phyloP scores from a whole-genome alignment of 1,140 invertebrate genomes.

The Drosophila oshimai region DNA sequence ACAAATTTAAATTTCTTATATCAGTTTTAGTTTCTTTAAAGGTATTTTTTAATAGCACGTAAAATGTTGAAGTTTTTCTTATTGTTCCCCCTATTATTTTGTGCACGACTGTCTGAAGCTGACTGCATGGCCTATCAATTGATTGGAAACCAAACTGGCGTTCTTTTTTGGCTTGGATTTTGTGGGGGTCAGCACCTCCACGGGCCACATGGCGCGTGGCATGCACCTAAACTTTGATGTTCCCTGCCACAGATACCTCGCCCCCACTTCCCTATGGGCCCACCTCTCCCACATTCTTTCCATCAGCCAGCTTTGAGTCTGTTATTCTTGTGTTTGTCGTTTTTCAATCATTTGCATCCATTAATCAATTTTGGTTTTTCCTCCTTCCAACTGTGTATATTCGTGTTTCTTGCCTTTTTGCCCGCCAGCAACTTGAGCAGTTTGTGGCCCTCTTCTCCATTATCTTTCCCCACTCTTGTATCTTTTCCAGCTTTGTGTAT shows the following conservation, averaged over 20 bases:
- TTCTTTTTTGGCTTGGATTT: constrained; percentile 30
- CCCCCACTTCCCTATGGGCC: neutral
- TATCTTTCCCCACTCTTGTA: constrained; percentile 38
- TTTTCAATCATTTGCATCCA: constrained; percentile 78
- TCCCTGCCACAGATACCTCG: constrained; percentile 5
- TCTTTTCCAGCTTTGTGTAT: constrained; percentile 51
- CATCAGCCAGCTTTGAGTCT: constrained; percentile 15
- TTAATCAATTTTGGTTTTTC: constrained; percentile 71
- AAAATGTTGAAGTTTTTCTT: too few relatives aligned
- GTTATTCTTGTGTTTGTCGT: constrained; percentile 46
- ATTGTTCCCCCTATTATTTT: neutral
- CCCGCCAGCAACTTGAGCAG: constrained; percentile 8
- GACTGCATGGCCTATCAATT: constrained; percentile 45
- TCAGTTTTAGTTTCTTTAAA: too few relatives aligned
- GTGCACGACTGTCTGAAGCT: constrained; percentile 8
- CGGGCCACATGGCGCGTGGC: constrained; percentile 59
- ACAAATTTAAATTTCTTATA: too few relatives aligned
- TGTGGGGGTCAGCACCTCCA: constrained; percentile 64
- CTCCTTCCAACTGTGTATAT: neutral
- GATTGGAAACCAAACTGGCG: constrained; percentile 64
- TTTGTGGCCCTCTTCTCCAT: constrained; percentile 9
- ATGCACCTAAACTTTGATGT: constrained; percentile 71
- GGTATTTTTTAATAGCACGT: too few relatives aligned
- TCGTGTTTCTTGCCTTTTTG: neutral
- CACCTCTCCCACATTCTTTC: neutral